These are phyloP conservation scores for Thoracochromis brauschi DNA, from an alignment of 2,113 vertebrate genomes.

Conservation along the genomic window DNA sequence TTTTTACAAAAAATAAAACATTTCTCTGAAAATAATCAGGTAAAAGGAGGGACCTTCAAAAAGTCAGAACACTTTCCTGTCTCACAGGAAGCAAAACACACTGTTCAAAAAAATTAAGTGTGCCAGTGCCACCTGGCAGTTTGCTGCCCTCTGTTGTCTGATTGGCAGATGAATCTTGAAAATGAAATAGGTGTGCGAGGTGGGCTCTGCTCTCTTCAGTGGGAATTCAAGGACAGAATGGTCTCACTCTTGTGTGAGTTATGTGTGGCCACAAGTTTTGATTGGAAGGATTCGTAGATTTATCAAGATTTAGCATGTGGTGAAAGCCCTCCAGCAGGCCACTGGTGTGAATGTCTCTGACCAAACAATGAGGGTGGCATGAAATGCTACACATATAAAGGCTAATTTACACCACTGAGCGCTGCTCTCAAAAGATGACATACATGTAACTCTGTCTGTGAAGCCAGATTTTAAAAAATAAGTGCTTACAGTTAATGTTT, in stretches of 20 bases:
- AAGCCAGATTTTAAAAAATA: accelerated
- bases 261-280: accelerated
- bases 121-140: accelerated
- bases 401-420: neutral
- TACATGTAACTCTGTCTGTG: neutral
- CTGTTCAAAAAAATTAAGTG: neutral
- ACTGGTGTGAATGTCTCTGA: neutral
- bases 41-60: neutral
- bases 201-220: neutral
- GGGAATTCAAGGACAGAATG: accelerated
- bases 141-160: neutral
- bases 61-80: neutral
- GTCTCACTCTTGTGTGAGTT: neutral
- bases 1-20: neutral
- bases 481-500: neutral
- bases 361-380: accelerated
- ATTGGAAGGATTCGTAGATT: neutral
- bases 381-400: neutral
- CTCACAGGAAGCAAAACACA: neutral
- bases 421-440: neutral
- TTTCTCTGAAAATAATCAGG: accelerated
- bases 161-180: neutral
- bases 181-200: accelerated
- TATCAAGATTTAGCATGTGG: neutral
- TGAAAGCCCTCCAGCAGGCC: neutral